phyloP scores from a whole-genome alignment of 2,888 invertebrate species.

The Macaria notata region DNA sequence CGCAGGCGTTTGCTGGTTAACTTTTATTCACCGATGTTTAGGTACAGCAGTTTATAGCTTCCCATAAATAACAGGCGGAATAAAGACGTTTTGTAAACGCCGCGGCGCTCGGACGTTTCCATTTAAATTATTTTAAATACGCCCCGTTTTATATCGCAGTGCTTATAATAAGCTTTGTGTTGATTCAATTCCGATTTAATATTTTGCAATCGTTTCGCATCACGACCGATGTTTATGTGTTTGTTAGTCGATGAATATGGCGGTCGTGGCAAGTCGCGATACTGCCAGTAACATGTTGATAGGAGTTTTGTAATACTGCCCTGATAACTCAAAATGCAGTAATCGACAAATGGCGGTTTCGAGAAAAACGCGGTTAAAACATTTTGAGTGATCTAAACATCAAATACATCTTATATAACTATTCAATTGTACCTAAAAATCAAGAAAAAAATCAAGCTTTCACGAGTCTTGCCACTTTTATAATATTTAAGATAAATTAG shows the following conservation, averaged over 20 bases:
- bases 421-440: too few relatives aligned
- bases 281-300: too few relatives aligned
- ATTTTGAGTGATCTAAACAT: too few relatives aligned
- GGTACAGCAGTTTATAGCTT: slow-evolving; percentile 67
- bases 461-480: too few relatives aligned
- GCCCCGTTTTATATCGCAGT: slow-evolving; percentile 52
- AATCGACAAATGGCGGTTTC: too few relatives aligned
- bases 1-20: slow-evolving; percentile 59
- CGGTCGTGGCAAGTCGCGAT: too few relatives aligned
- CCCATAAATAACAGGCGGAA: slow-evolving; percentile 69
- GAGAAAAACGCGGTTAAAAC: too few relatives aligned
- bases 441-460: too few relatives aligned
- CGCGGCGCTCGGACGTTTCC: slow-evolving; percentile 63
- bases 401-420: too few relatives aligned
- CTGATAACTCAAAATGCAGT: too few relatives aligned
- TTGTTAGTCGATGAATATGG: slow-evolving; percentile 30
- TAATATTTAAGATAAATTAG: too few relatives aligned
- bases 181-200: slow-evolving; percentile 65
- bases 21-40: slow-evolving; percentile 72
- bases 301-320: too few relatives aligned
- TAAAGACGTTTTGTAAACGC: slow-evolving; percentile 75
- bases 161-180: slow-evolving; percentile 64
- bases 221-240: slow-evolving; percentile 37
- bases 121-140: slow-evolving; percentile 75
- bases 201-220: slow-evolving; percentile 44